phyloP scores from a whole-genome alignment of 2,888 invertebrate genomes.

The Diaprepes abbreviatus region DNA sequence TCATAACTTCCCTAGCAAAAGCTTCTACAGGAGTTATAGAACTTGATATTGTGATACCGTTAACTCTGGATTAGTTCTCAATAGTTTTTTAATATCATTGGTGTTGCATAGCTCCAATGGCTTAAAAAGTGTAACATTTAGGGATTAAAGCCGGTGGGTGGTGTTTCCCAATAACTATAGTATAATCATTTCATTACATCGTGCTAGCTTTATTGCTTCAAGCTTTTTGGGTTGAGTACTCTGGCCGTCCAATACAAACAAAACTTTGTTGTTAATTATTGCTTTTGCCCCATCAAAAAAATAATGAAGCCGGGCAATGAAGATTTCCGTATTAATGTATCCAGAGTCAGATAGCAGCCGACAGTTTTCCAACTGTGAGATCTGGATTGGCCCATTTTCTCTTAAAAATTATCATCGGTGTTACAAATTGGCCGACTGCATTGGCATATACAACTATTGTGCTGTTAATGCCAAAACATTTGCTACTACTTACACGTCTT shows the following conservation, averaged over 20 bases:
- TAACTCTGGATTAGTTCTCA: slow-evolving; percentile 25
- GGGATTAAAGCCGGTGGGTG: slow-evolving; percentile 11
- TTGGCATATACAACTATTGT: slow-evolving; percentile 46
- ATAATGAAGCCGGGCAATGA: slow-evolving; percentile 42
- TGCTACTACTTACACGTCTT: slow-evolving; percentile 50
- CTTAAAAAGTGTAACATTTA: slow-evolving; percentile 24
- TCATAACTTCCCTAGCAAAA: slow-evolving; percentile 21
- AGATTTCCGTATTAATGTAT: slow-evolving; percentile 24
- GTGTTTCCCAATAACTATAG: slow-evolving; percentile 19
- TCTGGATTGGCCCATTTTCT: slow-evolving; percentile 27
- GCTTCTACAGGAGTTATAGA: slow-evolving; percentile 22
- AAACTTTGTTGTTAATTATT: slow-evolving; percentile 49
- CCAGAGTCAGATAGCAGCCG: slow-evolving; percentile 29
- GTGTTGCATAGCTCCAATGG: slow-evolving; percentile 24
- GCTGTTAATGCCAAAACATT: slow-evolving; percentile 51
- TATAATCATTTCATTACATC: slow-evolving; percentile 46
- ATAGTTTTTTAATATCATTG: slow-evolving; percentile 28
- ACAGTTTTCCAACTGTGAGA: slow-evolving; percentile 21
- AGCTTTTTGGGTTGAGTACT: slow-evolving; percentile 55
- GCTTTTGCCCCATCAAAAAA: slow-evolving; percentile 60
- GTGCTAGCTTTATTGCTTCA: slow-evolving; percentile 37
- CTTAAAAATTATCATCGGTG: slow-evolving; percentile 33
- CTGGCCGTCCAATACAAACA: slow-evolving; percentile 55
- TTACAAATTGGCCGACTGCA: slow-evolving; percentile 28
- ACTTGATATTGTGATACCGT: slow-evolving; percentile 24